Evolutionary conservation across 2,113 vertebrate genomes (phyloP).

Genomic region (Eonycteris spelaea): DNA sequence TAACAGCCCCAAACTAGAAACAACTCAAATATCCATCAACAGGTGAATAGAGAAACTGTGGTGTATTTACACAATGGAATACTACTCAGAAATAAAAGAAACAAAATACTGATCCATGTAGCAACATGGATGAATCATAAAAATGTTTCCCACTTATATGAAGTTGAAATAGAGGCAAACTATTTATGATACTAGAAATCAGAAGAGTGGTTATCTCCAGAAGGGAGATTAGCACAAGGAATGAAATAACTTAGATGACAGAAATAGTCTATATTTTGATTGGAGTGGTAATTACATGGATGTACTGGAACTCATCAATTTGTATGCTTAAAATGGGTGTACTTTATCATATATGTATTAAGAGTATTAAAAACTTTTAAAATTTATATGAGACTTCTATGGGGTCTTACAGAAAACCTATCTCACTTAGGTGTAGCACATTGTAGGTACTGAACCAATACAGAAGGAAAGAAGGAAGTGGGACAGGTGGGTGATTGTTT

Average conservation of each 20-base stretch:
- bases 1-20: background rate
- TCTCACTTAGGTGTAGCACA: background rate
- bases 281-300: background rate
- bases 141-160: background rate
- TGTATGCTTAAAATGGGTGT: background rate
- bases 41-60: background rate
- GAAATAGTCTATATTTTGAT: background rate
- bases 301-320: background rate
- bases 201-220: background rate
- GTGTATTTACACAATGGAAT: background rate
- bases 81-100: background rate
- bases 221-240: background rate
- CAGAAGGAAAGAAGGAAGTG: background rate
- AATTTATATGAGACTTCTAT: background rate
- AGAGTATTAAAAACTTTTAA: background rate
- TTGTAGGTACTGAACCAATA: background rate
- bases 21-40: background rate
- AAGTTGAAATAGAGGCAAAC: background rate
- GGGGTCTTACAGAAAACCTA: background rate
- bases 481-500: background rate
- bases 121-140: background rate
- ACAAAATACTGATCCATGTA: background rate
- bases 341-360: background rate
- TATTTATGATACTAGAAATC: background rate
- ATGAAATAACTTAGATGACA: background rate